These are phyloP conservation scores for Polyommatus iphigenia DNA, from an alignment of 2,888 invertebrate genomes.

Conservation along the genomic window DNA sequence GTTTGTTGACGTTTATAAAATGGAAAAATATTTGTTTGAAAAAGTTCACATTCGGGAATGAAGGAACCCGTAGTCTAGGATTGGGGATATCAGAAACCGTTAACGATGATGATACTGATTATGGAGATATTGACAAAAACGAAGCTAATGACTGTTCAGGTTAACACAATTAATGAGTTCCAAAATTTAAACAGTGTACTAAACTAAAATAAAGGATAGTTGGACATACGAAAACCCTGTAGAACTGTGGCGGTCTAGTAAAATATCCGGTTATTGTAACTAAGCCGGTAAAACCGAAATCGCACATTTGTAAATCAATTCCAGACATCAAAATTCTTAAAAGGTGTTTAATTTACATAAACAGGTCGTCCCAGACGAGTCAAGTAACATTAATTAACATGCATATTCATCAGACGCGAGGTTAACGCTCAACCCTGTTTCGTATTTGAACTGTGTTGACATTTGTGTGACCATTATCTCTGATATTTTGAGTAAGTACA, in stretches of 20 bases:
- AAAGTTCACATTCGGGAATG: neutral
- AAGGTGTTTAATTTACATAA: constrained; percentile 6
- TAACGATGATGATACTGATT: neutral
- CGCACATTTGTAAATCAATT: neutral
- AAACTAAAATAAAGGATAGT: too few species aligned
- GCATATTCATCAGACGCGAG: constrained; percentile 8
- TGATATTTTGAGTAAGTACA: constrained; percentile 17
- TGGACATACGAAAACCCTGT: too few species aligned
- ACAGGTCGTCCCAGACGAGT: constrained; percentile 3
- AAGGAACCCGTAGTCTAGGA: neutral
- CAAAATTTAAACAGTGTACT: neutral
- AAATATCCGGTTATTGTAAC: neutral
- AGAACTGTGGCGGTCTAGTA: too few species aligned
- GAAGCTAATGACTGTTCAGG: neutral
- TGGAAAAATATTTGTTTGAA: neutral
- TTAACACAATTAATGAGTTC: neutral
- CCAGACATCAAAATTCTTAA: constrained; percentile 14
- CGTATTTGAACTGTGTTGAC: constrained; percentile 24
- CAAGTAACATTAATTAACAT: constrained; percentile 19
- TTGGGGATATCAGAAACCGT: neutral
- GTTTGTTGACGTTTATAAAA: neutral
- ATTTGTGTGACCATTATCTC: constrained; percentile 1
- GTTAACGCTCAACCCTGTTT: constrained; percentile 5
- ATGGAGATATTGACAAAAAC: neutral
- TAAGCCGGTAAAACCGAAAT: neutral